Conservation (phyloP, 2,888 invertebrate genomes). For the Acholoe squamosa region DNA sequence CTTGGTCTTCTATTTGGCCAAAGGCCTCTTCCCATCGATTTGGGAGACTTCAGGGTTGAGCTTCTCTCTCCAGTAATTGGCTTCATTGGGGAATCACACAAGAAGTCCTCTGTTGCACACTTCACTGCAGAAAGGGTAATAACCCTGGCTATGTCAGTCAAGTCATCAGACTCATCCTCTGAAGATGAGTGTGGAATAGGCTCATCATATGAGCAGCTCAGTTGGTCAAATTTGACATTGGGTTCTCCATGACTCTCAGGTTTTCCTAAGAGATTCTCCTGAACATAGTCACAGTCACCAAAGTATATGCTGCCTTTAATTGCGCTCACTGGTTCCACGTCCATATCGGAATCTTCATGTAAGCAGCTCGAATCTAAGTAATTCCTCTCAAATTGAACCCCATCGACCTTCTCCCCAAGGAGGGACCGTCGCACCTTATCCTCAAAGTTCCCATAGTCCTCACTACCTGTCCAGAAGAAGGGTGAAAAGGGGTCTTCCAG, state of each 20-base stretch:
- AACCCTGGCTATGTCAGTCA: not conserved
- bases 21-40: not conserved
- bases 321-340: not conserved
- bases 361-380: not conserved
- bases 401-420: not conserved
- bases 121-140: not conserved
- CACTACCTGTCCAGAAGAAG: not conserved
- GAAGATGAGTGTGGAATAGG: no score
- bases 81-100: not conserved
- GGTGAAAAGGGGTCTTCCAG: slow-evolving; percentile 10
- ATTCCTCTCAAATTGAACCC: not conserved
- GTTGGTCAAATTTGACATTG: not conserved
- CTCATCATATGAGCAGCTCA: not conserved
- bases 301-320: not conserved
- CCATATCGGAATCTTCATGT: not conserved
- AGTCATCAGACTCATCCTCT: not conserved
- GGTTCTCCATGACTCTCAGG: not conserved
- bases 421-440: not conserved
- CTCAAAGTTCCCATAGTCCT: not conserved
- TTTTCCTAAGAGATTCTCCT: not conserved
- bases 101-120: not conserved
- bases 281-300: not conserved
- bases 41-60: not conserved
- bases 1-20: not conserved
- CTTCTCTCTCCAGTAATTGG: not conserved